These are phyloP conservation scores for Cephus nigrinus DNA, from an alignment of 2,888 invertebrate species.

Conservation along the genomic window DNA sequence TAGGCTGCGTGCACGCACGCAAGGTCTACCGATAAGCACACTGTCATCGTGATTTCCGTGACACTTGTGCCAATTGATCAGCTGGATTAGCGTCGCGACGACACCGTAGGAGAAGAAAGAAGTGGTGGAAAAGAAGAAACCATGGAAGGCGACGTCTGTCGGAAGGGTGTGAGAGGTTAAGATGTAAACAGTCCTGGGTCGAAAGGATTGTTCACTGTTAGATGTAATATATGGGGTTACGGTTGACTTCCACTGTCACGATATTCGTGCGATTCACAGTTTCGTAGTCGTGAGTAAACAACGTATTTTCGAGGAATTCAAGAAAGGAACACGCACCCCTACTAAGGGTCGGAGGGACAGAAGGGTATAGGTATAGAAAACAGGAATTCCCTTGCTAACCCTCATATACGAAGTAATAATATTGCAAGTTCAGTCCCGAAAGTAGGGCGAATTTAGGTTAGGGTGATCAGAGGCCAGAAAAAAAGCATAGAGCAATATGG, in stretches of 20 bases:
- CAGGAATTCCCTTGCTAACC: not conserved
- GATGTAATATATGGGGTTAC: not conserved
- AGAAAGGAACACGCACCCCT: not conserved
- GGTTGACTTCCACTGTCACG: not conserved
- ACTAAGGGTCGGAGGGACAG: not conserved
- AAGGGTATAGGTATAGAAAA: not conserved
- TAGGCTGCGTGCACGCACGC: constrained; percentile 60
- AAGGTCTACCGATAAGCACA: constrained; percentile 27
- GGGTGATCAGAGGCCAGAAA: not conserved
- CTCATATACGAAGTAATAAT: not conserved
- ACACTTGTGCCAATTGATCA: constrained; percentile 4
- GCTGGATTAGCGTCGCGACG: constrained; percentile 4
- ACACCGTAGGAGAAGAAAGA: not conserved
- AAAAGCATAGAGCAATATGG: not conserved
- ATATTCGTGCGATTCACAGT: not conserved
- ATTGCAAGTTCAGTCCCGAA: not conserved
- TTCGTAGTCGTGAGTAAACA: not conserved
- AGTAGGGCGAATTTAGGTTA: not conserved
- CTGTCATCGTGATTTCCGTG: constrained; percentile 6
- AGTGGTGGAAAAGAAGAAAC: not conserved
- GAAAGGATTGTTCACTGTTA: not conserved
- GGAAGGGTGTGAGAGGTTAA: not conserved
- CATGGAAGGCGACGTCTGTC: not conserved
- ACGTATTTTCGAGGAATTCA: not conserved
- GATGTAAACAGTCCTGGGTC: not conserved